Evolutionary conservation across 2,888 invertebrate species (phyloP).

Genomic region (Netelia inedita): DNA sequence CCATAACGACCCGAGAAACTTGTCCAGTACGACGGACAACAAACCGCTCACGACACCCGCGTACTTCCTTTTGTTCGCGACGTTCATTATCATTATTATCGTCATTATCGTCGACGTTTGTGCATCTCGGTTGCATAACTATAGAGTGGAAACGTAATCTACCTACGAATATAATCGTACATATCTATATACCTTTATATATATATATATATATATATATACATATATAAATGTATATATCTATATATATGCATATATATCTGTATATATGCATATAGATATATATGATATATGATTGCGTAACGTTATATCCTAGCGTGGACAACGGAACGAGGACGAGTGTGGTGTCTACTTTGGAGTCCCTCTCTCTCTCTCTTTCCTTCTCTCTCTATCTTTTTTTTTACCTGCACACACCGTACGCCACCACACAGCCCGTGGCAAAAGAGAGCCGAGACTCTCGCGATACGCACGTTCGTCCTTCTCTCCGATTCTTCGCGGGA

Average conservation of each 20-base stretch:
- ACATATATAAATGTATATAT: constrained; percentile 7
- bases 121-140: constrained; percentile 63
- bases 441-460: constrained; percentile 32
- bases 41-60: neutral
- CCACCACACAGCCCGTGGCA: constrained; percentile 14
- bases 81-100: constrained; percentile 47
- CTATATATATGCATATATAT: no score
- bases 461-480: constrained; percentile 11
- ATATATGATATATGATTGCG: constrained; percentile 50
- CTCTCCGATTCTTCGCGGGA: constrained; percentile 17
- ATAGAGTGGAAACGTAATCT: constrained; percentile 55
- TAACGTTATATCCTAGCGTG: constrained; percentile 63
- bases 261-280: neutral
- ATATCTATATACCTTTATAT: constrained; percentile 11
- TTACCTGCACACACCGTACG: constrained; percentile 26
- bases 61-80: constrained; percentile 46
- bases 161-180: constrained; percentile 49
- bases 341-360: constrained; percentile 32
- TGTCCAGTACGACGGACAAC: constrained; percentile 34
- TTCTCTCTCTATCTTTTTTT: constrained; percentile 18
- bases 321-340: constrained; percentile 67
- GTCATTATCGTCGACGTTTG: constrained; percentile 39
- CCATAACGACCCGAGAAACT: neutral
- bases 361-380: constrained; percentile 34
- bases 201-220: neutral